Evolutionary conservation across 2,113 vertebrate genomes (phyloP).

Genomic region (Melozone crissalis): DNA sequence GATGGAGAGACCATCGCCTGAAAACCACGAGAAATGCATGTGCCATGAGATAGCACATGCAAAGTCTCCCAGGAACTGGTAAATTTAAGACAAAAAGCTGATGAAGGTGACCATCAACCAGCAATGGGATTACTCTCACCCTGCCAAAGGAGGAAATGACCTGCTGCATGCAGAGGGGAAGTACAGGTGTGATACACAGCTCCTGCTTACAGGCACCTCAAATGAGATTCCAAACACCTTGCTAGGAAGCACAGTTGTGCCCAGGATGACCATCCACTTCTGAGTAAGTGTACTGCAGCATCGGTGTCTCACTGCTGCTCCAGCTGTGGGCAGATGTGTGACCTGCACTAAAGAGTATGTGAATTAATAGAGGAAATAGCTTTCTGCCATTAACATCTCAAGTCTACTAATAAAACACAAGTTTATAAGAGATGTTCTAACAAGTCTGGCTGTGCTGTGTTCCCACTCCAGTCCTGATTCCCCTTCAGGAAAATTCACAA

Average conservation of each 20-base stretch:
- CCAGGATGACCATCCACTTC: neutral
- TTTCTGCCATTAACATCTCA: neutral
- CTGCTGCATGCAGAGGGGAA: neutral
- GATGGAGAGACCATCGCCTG: neutral
- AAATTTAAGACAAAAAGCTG: neutral
- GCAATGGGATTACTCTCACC: accelerated
- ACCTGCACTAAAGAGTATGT: neutral
- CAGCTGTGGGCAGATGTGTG: accelerated
- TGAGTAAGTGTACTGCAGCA: no score
- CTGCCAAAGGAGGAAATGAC: neutral
- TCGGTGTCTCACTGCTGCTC: neutral
- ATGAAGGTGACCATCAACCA: neutral
- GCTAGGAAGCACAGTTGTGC: neutral
- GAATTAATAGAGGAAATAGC: neutral
- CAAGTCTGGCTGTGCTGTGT: neutral
- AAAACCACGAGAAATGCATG: accelerated
- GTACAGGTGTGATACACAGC: neutral
- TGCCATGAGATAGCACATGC: accelerated
- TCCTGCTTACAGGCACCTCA: neutral
- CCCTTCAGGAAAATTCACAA: neutral
- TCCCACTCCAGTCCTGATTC: no score
- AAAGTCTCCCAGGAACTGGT: neutral
- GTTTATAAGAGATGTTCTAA: neutral
- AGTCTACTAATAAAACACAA: neutral
- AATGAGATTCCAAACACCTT: neutral